phyloP scores from a whole-genome alignment of 2,797 vertebrate genomes.

The Ctenochaetus hawaiiensis region DNA sequence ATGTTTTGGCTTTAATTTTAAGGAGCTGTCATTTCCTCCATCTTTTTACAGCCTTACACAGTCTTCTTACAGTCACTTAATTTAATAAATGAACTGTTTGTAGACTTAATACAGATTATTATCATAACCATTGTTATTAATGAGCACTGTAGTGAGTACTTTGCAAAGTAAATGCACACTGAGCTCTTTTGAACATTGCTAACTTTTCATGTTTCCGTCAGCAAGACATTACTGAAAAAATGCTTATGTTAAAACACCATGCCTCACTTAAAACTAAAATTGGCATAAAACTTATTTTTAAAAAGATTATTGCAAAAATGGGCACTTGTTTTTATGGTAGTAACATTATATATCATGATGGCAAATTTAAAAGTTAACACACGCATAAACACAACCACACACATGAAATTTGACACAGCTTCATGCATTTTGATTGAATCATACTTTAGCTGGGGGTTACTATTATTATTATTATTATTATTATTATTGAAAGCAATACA shows the following conservation, averaged over 20 bases:
- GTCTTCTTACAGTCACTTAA: no score
- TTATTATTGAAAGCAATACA: neutral
- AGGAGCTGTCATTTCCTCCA: no score
- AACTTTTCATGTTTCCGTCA: conserved; percentile 1
- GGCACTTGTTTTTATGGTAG: neutral
- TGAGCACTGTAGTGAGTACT: conserved; percentile 12
- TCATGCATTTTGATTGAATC: conserved; percentile 50
- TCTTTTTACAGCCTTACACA: no score
- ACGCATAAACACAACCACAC: neutral
- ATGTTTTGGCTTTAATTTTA: no score
- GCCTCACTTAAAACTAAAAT: conserved; percentile 8
- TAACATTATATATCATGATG: conserved; percentile 24
- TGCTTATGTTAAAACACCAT: neutral
- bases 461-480: conserved; percentile 3
- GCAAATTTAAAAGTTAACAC: conserved; percentile 32
- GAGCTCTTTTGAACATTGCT: neutral
- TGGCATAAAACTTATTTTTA: neutral
- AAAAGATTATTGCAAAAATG: conserved; percentile 62
- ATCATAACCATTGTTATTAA: neutral
- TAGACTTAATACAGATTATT: neutral
- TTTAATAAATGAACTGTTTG: conserved; percentile 1
- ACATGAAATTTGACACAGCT: conserved; percentile 31
- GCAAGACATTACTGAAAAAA: neutral
- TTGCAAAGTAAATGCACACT: neutral
- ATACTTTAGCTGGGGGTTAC: neutral